Base-by-base conservation (phyloP, 2,888 invertebrate species). In the Venusia cambrica region DNA sequence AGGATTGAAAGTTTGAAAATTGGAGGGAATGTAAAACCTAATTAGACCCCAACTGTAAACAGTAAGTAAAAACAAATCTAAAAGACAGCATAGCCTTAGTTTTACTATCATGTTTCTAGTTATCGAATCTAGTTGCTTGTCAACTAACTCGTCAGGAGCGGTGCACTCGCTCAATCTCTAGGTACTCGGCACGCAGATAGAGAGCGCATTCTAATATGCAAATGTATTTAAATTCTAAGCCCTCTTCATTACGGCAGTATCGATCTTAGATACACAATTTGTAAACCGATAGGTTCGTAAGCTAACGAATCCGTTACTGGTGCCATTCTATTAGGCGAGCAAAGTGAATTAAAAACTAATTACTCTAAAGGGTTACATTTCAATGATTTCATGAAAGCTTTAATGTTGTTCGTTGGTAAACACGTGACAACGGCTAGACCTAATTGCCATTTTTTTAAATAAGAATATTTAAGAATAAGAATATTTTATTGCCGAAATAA, bases 221-320 rank as follows among this genome's bases (percentile, higher is more conserved):
- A 87, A 87, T 87, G 78, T 87, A 85, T 87, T 87, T 84, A 87
- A 87, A 87, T 87, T 76, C 70, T 79, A 75, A 84, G 78, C 80
- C 84, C 83, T 85, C 85, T 87, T 87, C 85, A 85, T 85, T 87
- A 85, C 84, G 70, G 62, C 67, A 66, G 77, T 78, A 85, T 87
- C 84, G 87, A 85, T 85, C 85, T 87, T 67, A 85, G 84, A 83
- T 85, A 85, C 73, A 83, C 83, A 84, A 85, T 84, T 85, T 84
- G 84, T 87, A 81, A 80, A 74, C 65, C 65, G 81, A 84, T 84
- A 84, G 77, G 74, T 73, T 64, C 64, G 69, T 65, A 64, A 72
- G 68, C 70, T 67, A 70, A 73, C 73, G 72, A 79, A 77, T 79
- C 73, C 70, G 58, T 68, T 62, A 62, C 63, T 68, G 65, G 61